Conservation (phyloP, 2,888 invertebrate genomes). For the Argyra leucocephala region DNA sequence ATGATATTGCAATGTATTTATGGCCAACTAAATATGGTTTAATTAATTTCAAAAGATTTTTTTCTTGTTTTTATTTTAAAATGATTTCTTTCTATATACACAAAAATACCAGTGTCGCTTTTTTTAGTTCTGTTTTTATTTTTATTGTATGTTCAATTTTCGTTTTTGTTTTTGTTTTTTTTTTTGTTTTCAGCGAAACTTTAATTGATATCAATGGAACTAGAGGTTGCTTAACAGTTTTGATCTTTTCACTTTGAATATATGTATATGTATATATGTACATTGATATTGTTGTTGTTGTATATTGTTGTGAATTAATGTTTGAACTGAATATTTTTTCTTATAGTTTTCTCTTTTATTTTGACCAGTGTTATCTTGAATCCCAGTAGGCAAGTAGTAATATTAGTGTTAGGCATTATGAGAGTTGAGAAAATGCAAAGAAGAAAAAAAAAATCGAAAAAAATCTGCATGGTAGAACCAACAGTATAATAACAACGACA, state of each 20-base stretch:
- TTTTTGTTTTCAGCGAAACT: not conserved
- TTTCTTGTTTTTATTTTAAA: too few relatives aligned
- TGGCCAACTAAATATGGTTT: not conserved
- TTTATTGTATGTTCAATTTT: too few relatives aligned
- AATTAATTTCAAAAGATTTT: not conserved
- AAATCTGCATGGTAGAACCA: not conserved
- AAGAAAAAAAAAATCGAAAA: not conserved
- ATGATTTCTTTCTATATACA: too few relatives aligned
- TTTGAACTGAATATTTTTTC: too few relatives aligned
- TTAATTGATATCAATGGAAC: not conserved
- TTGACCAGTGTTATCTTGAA: not conserved
- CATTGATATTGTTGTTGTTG: too few relatives aligned
- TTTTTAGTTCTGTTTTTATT: too few relatives aligned
- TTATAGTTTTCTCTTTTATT: not conserved
- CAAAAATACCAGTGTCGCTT: too few relatives aligned
- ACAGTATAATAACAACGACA: too few relatives aligned
- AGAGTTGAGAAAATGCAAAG: not conserved
- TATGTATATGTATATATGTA: not conserved
- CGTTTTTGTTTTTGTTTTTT: not conserved
- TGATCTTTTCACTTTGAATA: slow-evolving; percentile 1
- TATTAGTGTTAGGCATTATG: not conserved
- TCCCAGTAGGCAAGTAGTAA: too few relatives aligned
- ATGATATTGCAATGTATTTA: not conserved
- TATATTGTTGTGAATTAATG: too few relatives aligned
- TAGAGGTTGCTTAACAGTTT: not conserved